Evolutionary conservation across 2,113 vertebrate genomes (phyloP).

Genomic region (Aphyosemion australe): DNA sequence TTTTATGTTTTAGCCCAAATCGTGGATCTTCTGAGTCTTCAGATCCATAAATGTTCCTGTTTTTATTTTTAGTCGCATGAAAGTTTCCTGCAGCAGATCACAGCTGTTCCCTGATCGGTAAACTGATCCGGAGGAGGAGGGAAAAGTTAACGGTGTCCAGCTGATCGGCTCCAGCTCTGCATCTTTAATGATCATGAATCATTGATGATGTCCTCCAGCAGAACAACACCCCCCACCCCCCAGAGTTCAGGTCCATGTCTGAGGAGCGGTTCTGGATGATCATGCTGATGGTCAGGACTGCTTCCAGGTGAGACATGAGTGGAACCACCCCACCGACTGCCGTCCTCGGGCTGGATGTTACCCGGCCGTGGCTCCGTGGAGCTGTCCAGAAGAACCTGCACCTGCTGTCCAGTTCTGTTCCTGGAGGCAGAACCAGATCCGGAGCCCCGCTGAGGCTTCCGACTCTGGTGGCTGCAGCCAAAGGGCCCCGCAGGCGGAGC

Average conservation of each 20-base stretch:
- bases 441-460: constrained; percentile 64
- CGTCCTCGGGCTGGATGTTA: constrained; percentile 41
- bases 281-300: not conserved
- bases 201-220: constrained; percentile 64
- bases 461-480: constrained; percentile 37
- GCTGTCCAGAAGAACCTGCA: constrained; percentile 34
- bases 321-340: constrained; percentile 18
- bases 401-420: constrained; percentile 42
- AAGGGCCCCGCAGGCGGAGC: constrained; percentile 36
- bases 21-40: no score
- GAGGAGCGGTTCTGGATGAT: not conserved
- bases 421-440: constrained; percentile 14
- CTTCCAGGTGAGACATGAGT: constrained; percentile 54
- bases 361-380: constrained; percentile 34
- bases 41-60: no score
- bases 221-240: constrained; percentile 1
- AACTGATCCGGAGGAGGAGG: constrained; percentile 50
- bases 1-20: no score
- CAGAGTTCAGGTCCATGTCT: not conserved
- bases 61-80: no score
- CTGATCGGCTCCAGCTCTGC: constrained; percentile 61
- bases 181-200: constrained; percentile 76
- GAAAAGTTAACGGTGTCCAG: constrained; percentile 43
- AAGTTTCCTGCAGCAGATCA: not conserved
- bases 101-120: constrained; percentile 50